Conservation (phyloP, 2,888 invertebrate genomes). For the Megastigmus dorsalis region DNA sequence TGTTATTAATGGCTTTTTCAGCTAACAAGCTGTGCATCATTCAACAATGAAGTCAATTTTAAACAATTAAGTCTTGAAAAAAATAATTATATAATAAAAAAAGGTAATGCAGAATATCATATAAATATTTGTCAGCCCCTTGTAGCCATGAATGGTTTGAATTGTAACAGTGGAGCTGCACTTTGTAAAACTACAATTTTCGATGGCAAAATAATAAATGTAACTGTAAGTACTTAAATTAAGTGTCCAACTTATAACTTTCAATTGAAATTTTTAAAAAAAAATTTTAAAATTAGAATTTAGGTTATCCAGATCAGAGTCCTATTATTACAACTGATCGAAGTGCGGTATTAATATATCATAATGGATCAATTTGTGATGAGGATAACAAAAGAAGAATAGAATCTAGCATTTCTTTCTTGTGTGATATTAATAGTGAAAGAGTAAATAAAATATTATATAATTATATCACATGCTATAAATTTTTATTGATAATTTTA, state of each 20-base stretch:
- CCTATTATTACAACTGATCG: conserved; percentile 23
- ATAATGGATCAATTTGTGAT: conserved; percentile 51
- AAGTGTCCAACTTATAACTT: conserved; percentile 5
- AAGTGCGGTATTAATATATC: conserved; percentile 50
- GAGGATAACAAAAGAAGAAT: conserved; percentile 53
- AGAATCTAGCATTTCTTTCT: conserved; percentile 57
- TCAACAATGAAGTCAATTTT: conserved; percentile 60
- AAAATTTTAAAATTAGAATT: conserved; percentile 44
- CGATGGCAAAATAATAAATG: conserved; percentile 59
- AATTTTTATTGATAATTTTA: not conserved
- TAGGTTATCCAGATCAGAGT: conserved; percentile 44
- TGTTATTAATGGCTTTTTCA: conserved; percentile 25
- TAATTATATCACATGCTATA: not conserved
- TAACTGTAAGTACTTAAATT: conserved; percentile 61
- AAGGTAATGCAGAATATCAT: conserved; percentile 61
- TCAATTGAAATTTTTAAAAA: not conserved
- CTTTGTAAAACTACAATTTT: conserved; percentile 61
- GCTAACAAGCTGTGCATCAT: conserved; percentile 60
- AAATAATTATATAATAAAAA: conserved; percentile 63
- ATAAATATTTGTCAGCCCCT: conserved; percentile 69
- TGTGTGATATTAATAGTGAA: conserved; percentile 47
- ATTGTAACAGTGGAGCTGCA: conserved; percentile 64
- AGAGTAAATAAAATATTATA: conserved; percentile 4
- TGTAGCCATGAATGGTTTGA: conserved; percentile 59
- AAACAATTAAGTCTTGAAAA: conserved; percentile 59